These are phyloP conservation scores for Pavo muticus DNA, from an alignment of 2,113 vertebrate species.

Conservation along the genomic window DNA sequence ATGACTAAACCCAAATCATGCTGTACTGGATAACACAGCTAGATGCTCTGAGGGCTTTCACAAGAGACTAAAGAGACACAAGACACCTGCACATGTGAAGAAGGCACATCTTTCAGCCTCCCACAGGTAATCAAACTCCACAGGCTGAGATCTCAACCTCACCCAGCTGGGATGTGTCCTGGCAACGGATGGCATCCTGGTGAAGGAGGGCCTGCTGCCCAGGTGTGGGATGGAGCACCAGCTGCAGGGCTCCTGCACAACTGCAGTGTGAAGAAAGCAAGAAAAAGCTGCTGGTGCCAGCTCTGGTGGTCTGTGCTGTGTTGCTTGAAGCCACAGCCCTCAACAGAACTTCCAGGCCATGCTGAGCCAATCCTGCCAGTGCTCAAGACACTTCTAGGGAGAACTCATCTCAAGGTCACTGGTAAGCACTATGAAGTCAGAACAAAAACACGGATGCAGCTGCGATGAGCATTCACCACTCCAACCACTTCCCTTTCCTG, in stretches of 20 bases:
- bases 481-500: conserved; percentile 43
- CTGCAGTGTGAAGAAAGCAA: neutral
- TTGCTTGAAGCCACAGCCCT: neutral
- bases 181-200: no score
- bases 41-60: neutral
- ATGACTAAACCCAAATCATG: neutral
- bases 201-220: neutral
- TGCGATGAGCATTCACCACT: neutral
- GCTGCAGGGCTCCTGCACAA: neutral
- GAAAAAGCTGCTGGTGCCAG: neutral
- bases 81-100: neutral
- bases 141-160: neutral
- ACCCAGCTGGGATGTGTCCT: neutral
- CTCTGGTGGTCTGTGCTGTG: neutral
- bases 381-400: neutral
- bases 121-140: neutral
- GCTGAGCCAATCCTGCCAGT: neutral
- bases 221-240: neutral
- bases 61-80: neutral
- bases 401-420: neutral
- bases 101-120: neutral
- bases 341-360: neutral
- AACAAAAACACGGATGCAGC: conserved; percentile 38
- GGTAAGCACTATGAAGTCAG: neutral
- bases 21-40: rapidly evolving